Percentiles rank a stretch among this genome's conserved stretches.
These are phyloP conservation scores for Nothobranchius kuhntae DNA, from an alignment of 2,113 vertebrate genomes.

Conservation along the genomic window DNA sequence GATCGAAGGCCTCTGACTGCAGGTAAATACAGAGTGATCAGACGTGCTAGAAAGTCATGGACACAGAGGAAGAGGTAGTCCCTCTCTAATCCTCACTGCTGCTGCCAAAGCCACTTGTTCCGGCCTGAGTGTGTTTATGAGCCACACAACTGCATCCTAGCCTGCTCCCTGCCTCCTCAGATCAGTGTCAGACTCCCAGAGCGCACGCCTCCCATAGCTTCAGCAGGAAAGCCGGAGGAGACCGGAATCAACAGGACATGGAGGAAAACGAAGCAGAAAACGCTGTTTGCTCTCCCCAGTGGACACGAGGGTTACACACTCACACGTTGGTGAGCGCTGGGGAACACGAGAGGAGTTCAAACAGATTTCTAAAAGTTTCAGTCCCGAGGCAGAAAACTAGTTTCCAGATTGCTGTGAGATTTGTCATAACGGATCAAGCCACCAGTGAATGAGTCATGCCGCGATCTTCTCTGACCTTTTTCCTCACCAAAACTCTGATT, in stretches of 20 bases:
- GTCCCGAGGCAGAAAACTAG: not conserved
- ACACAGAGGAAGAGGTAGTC: not conserved
- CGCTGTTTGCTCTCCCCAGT: conserved; percentile 1
- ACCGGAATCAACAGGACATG: not conserved
- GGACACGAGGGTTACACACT: not conserved
- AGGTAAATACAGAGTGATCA: conserved; percentile 7
- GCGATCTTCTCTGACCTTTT: conserved; percentile 1
- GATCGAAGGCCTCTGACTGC: conserved; percentile 12
- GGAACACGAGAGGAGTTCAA: not conserved
- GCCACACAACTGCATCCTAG: conserved; percentile 52
- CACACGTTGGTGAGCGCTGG: no score
- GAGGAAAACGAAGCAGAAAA: not conserved
- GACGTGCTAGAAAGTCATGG: not conserved
- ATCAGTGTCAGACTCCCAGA: conserved; percentile 64
- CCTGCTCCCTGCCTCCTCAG: conserved; percentile 63
- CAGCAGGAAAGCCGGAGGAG: conserved; percentile 35
- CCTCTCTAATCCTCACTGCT: conserved; percentile 30
- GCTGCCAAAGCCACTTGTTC: conserved; percentile 59
- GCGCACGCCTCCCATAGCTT: conserved; percentile 38
- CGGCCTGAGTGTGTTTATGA: conserved; percentile 68
- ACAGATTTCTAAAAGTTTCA: not conserved
- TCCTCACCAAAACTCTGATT: not conserved
- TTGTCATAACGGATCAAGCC: not conserved
- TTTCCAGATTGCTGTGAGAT: not conserved
- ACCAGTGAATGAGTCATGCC: not conserved